Evolutionary conservation across 2,113 vertebrate genomes (phyloP).

Genomic region (Muscicapa adusta): DNA sequence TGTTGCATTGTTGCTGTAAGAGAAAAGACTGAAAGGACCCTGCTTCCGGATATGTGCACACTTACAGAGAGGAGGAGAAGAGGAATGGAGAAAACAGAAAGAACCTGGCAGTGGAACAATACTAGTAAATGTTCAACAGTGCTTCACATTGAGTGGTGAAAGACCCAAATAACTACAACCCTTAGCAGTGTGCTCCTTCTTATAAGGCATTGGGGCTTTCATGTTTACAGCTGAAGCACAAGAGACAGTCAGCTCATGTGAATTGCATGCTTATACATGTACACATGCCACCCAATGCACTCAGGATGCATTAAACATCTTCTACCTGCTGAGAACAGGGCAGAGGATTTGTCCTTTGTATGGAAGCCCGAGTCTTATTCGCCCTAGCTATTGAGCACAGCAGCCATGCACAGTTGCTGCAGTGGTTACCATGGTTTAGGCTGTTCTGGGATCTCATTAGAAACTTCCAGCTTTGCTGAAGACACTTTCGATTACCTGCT

Average conservation of each 20-base stretch:
- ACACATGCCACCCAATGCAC: neutral
- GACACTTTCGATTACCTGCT: neutral
- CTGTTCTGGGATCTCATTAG: neutral
- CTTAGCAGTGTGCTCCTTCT: neutral
- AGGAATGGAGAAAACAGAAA: neutral
- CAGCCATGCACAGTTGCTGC: neutral
- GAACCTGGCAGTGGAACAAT: neutral
- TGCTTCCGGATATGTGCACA: neutral
- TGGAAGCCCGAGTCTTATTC: neutral
- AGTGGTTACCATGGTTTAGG: neutral
- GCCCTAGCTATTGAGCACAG: neutral
- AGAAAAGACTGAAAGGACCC: neutral
- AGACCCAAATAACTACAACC: neutral
- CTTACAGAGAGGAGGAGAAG: neutral
- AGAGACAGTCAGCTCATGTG: neutral
- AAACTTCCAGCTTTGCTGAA: neutral
- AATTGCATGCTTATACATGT: neutral
- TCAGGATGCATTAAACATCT: neutral
- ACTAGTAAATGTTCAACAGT: neutral
- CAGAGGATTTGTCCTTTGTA: neutral
- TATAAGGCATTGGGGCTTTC: neutral
- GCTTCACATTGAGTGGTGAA: neutral
- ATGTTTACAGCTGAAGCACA: neutral
- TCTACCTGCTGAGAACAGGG: neutral
- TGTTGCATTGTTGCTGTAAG: neutral